Percentiles rank a stretch among this genome's conserved stretches.
These are phyloP conservation scores for Antennarius maculatus DNA, from an alignment of 2,797 vertebrate species.

Conservation along the genomic window DNA sequence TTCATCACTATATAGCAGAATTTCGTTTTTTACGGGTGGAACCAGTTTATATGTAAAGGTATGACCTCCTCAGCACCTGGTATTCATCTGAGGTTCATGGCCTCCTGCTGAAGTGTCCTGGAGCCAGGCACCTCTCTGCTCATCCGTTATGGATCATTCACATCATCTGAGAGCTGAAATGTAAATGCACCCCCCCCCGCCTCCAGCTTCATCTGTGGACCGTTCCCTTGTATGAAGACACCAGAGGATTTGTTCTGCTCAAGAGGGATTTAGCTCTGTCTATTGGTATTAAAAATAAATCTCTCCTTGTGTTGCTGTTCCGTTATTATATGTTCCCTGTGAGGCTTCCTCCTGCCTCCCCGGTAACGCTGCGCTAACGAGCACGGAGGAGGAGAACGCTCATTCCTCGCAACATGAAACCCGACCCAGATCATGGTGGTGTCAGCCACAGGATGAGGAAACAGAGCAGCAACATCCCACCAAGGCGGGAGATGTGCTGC, in stretches of 20 bases:
- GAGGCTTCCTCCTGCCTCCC: conserved; percentile 46
- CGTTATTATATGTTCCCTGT: conserved; percentile 64
- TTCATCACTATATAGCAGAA: too few relatives aligned
- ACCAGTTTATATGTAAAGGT: neutral
- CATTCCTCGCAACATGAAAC: conserved; percentile 48
- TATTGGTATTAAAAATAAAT: conserved; percentile 79
- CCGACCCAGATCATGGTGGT: conserved; percentile 58
- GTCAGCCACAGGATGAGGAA: conserved; percentile 51
- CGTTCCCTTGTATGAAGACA: conserved; percentile 55
- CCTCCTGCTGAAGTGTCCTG: conserved; percentile 32
- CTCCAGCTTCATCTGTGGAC: conserved; percentile 21
- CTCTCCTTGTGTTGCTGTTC: conserved; percentile 62
- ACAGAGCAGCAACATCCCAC: conserved; percentile 26
- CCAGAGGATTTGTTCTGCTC: conserved; percentile 71
- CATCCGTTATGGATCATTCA: conserved; percentile 2
- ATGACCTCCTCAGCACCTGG: conserved; percentile 1
- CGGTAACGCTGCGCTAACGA: conserved; percentile 54
- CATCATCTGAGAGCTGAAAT: conserved; percentile 34
- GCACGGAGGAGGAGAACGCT: conserved; percentile 37
- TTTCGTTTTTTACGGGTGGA: neutral
- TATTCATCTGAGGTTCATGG: conserved; percentile 2
- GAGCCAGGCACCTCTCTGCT: conserved; percentile 37
- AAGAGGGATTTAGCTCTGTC: conserved; percentile 71
- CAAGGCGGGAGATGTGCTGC: conserved; percentile 20
- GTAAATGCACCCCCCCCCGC: conserved; percentile 18